Base-by-base conservation (phyloP, 2,113 vertebrate genomes). In the Ursus arctos region DNA sequence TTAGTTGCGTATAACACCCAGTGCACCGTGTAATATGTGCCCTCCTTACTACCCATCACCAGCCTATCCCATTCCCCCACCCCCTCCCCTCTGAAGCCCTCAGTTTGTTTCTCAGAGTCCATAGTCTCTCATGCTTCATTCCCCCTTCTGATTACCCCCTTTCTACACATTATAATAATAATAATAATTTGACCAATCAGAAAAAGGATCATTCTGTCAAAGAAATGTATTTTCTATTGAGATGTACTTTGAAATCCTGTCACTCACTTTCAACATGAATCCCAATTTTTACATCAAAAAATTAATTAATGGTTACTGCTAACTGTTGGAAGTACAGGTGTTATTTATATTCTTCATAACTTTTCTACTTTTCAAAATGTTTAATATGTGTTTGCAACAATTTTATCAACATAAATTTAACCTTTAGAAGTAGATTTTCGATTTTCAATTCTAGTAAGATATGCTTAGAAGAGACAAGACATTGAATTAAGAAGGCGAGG, bases 181-280 rank as follows among this genome's bases (percentile, higher is more conserved):
- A 95, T 81, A 95, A 94, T 80, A 90, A 93, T 84, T 92, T 92
- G 92, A 81, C 87, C 74, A 81, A 61, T 3, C 21, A 33, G 61
- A 92, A 47, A 80, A 82, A 90, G 18, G 40, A 81, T 49, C 19
- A 59, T 26, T 92, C 74, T 91, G 43, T 92, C 93, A 92, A 21
- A 88, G 69, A 92, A 40, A 94, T 57, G 72, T 95, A 47, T 91
- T 89, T 96, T 80, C 74, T 94, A 1, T 55, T 67, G 84, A 95
- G 82, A 94, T 55, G 18, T 10, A 51, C 33, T 94, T 96, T 88
- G 88, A 94, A 96, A 94, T 90, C 43, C 31, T 74, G 67, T 53
- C 85, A 95, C 33, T 97, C 53, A 83, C 9, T 86, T 96, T 93
- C 49, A 63, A 96, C 88, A n/a, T 51, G 43, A 93, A 77, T 83